These are phyloP conservation scores for Sapayoa aenigma DNA, from an alignment of 2,113 vertebrate species.

Conservation along the genomic window DNA sequence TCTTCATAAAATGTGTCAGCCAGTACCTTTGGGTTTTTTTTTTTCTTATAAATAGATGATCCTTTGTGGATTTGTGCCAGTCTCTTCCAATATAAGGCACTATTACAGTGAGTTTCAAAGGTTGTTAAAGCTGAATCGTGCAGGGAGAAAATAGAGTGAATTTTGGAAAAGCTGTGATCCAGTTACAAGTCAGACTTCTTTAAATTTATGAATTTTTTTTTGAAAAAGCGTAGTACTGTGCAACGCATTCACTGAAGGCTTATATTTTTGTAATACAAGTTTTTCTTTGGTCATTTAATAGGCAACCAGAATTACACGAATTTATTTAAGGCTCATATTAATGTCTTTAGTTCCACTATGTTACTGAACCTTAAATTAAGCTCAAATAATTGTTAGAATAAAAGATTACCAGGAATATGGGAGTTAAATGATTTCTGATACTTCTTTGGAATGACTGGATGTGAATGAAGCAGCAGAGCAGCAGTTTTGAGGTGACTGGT, in stretches of 20 bases:
- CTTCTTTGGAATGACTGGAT: neutral
- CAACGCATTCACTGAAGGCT: neutral
- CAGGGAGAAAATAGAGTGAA: neutral
- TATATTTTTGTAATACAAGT: neutral
- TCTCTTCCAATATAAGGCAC: neutral
- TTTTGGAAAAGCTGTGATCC: neutral
- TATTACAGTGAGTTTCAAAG: neutral
- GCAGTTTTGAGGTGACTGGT: conserved; percentile 18
- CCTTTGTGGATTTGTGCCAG: neutral
- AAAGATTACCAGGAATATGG: neutral
- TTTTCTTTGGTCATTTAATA: neutral
- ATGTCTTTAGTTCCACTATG: neutral
- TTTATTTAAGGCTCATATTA: neutral
- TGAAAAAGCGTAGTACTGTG: neutral
- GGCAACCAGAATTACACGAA: neutral
- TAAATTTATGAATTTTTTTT: neutral
- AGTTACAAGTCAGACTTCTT: neutral
- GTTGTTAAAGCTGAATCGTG: neutral
- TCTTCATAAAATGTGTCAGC: conserved; percentile 19
- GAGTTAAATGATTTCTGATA: neutral
- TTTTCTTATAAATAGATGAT: conserved; percentile 18
- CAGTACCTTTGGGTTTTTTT: neutral
- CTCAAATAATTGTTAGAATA: neutral
- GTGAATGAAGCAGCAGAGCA: neutral
- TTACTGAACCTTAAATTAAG: neutral